A percentile compares a stretch with the other conserved stretches of the same genome.
These are phyloP conservation scores for Campoletis raptor DNA, from an alignment of 2,888 invertebrate species.

Conservation along the genomic window DNA sequence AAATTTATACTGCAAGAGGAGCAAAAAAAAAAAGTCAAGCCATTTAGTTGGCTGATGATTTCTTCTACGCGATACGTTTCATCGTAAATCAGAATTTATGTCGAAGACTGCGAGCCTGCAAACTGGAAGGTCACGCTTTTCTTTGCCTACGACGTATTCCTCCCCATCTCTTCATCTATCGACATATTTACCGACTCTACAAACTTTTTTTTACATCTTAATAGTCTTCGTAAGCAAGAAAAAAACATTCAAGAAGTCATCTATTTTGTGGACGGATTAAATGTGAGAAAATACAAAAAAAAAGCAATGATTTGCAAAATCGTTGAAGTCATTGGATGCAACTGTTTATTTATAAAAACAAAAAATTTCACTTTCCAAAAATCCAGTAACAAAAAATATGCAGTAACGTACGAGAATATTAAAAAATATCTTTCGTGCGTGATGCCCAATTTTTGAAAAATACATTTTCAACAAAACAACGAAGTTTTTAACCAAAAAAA, in stretches of 20 bases:
- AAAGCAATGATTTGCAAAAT: background rate
- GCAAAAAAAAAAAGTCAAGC: background rate
- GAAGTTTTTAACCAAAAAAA: too few species aligned
- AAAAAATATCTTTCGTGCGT: too few species aligned
- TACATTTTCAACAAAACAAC: too few species aligned
- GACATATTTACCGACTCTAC: background rate
- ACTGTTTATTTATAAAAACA: background rate
- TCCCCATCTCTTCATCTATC: background rate
- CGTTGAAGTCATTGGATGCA: background rate
- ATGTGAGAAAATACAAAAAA: background rate
- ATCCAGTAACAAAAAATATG: too few species aligned
- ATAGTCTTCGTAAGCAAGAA: background rate
- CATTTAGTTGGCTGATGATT: conserved; percentile 25
- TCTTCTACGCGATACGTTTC: conserved; percentile 37
- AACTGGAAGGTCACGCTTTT: conserved; percentile 46
- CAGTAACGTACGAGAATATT: too few species aligned
- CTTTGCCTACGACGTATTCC: conserved; percentile 11
- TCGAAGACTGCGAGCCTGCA: conserved; percentile 20
- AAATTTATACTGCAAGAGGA: background rate
- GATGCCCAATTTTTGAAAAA: too few species aligned
- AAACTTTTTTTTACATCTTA: background rate
- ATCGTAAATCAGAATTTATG: conserved; percentile 61
- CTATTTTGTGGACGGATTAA: background rate
- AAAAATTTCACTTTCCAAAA: too few species aligned
- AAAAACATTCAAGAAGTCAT: background rate